Base-by-base conservation (phyloP, 1,140 invertebrate species). In the Scaptodrosophila lebanonensis region DNA sequence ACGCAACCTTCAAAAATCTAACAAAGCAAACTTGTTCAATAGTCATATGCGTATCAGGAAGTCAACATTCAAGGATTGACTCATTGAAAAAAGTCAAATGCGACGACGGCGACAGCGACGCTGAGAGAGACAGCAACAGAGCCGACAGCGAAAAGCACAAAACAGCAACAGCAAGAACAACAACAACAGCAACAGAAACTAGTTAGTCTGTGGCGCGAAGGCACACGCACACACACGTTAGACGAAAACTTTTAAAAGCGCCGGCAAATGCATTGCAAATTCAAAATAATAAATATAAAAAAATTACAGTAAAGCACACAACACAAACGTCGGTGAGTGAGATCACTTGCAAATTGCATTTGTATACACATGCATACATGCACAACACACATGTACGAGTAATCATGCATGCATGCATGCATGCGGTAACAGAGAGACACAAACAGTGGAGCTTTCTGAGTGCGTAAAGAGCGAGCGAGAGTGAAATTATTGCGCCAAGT, bases 21-120 rank as follows among this genome's bases (percentile, higher is more conserved):
- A 84, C 75, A 84, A 83, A 84, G 82, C 82, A 84, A 71, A 83
- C 79, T 84, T 84, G 82, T 84, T 84, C 82, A 84, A 82, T 84
- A 84, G 73, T 84, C 73, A 84, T 84, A 85, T 85, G 83, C 83
- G 83, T 85, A 85, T 85, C 83, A 85, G 83, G 83, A 85, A 85
- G 83, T 85, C 70, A 85, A 84, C 76, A 71, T 85, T 85, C 83
- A 85, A 85, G 83, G 83, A 85, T 85, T 85, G 83, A 85, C 72
- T 85, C 83, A 85, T 85, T 85, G 83, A 85, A 84, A 33, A 66
- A 85, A 85, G 83, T 77, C 83, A 83, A 79, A 82, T 82, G 65
- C 75, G 75, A 73, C 68, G 62, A 52, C 67, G 45, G 20, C 61
- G 16, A 38, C 43, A 17, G 16, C 57, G 29, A 32, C 50, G 32